These are phyloP conservation scores for Syngnathus floridae DNA, from an alignment of 2,113 vertebrate species.

Conservation along the genomic window DNA sequence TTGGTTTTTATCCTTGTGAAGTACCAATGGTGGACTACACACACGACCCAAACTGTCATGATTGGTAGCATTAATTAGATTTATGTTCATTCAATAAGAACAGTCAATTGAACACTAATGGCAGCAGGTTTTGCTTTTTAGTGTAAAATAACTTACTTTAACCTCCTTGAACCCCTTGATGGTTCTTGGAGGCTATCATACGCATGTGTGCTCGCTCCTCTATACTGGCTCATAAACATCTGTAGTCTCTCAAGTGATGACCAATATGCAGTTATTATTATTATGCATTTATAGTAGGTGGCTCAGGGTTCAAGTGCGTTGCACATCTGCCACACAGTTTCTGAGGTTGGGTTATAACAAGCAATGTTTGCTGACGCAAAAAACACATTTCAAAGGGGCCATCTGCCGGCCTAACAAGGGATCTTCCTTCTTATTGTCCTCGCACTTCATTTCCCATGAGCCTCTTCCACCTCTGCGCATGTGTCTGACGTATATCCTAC, in stretches of 20 bases:
- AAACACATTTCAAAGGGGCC: constrained; percentile 10
- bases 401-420: constrained; percentile 27
- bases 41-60: constrained; percentile 23
- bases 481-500: constrained; percentile 33
- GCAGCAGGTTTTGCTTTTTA: not conserved
- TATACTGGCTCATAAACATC: no score
- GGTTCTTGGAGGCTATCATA: no score
- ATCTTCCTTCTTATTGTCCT: not conserved
- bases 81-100: constrained; percentile 19
- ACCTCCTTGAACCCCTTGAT: no score
- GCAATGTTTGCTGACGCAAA: not conserved
- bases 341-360: not conserved
- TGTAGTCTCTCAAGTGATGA: no score
- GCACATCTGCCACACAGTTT: no score
- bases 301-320: no score
- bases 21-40: constrained; percentile 21
- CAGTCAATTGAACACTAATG: not conserved
- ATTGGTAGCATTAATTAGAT: constrained; percentile 35
- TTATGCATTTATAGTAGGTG: no score
- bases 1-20: constrained; percentile 19
- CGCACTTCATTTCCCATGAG: constrained; percentile 54
- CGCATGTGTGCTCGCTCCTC: no score
- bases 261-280: no score
- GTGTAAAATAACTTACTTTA: not conserved
- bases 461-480: not conserved